Base-by-base conservation (phyloP, 1,140 invertebrate genomes). In the Procambarus clarkii region DNA sequence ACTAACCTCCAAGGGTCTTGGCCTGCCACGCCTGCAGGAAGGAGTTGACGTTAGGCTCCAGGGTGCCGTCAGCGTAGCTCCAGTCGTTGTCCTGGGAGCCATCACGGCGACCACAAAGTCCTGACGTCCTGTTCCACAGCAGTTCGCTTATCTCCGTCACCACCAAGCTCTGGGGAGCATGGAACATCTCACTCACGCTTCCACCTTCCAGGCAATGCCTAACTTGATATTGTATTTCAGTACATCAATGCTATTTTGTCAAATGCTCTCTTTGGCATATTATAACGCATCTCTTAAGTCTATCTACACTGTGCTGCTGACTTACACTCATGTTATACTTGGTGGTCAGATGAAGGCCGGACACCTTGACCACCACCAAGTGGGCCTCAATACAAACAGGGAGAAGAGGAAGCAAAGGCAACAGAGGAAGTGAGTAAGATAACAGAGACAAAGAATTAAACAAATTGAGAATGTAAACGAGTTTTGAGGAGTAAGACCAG, bases 91-190 rank as follows among this genome's bases (percentile, higher is more conserved):
- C 94, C 4, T 94, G 93, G 91, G 96, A 95, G 0, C 97, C 97
- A 94, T 98, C 97, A 86, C 97, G 95, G 5, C 94, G 95, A 0
- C 98, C 97, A 94, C 98, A 98, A 0, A 98, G 94, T 77, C 98
- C 98, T 92, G 96, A 95, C 0, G 97, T 97, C 93, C 96, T 96
- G 93, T 97, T 97, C 96, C 97, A 98, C 64, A 97, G 94, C 45
- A 95, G 95, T 58, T 96, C 96, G 5, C 96, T 95, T 0, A 96
- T 96, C 93, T 97, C 96, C 1, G 97, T 94, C 92, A 96, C 95
- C 2, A 97, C 94, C 80, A 96, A 93, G 92, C 96, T 95, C 95
- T 96, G 84, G 8, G 34, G 69, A 34, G 60, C 21, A 44, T 2
- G 46, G 34, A 8, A 54, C 13, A 44, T 46, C 9, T 50, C 45